Conservation (phyloP, 64 coral and sea anemone genomes). For the Platygyra sinensis region DNA sequence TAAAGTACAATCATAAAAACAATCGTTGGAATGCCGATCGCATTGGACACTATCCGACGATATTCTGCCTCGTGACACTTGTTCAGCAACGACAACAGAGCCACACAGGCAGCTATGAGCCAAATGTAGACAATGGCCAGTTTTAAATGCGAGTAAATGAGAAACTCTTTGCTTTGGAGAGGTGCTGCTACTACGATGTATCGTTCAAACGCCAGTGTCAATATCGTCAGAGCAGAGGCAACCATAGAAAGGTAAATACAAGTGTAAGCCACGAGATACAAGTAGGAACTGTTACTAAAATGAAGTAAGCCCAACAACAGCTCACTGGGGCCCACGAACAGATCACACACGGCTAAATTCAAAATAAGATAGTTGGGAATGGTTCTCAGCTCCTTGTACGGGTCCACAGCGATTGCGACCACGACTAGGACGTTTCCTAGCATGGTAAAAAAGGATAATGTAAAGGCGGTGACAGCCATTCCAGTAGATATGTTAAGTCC, state of each 20-base stretch:
- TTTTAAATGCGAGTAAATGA: slow-evolving; percentile 23
- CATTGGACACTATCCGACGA: slow-evolving; percentile 11
- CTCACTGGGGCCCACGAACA: slow-evolving; percentile 72
- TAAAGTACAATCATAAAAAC: slow-evolving; percentile 45
- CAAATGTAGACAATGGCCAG: slow-evolving; percentile 34
- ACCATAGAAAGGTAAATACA: slow-evolving; percentile 51
- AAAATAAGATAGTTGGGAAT: slow-evolving; percentile 76
- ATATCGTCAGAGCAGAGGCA: slow-evolving; percentile 67
- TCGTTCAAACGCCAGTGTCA: slow-evolving; percentile 59
- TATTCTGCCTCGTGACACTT: neutral
- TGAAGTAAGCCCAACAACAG: slow-evolving; percentile 54
- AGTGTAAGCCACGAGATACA: slow-evolving; percentile 37
- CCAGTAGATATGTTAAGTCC: neutral
- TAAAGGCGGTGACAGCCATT: neutral
- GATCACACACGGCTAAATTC: slow-evolving; percentile 80
- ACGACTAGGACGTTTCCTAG: slow-evolving; percentile 79
- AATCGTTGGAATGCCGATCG: slow-evolving; percentile 36
- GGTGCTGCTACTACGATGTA: slow-evolving; percentile 48
- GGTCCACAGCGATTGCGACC: slow-evolving; percentile 58
- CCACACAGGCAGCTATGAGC: neutral
- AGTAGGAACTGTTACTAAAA: neutral
- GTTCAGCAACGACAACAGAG: neutral
- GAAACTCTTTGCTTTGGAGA: neutral
- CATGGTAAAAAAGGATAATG: slow-evolving; percentile 52
- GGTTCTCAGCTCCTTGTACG: slow-evolving; percentile 81